Percentiles rank a stretch among this genome's conserved stretches.
phyloP scores from a whole-genome alignment of 2,113 vertebrate genomes.

The Bufo bufo region DNA sequence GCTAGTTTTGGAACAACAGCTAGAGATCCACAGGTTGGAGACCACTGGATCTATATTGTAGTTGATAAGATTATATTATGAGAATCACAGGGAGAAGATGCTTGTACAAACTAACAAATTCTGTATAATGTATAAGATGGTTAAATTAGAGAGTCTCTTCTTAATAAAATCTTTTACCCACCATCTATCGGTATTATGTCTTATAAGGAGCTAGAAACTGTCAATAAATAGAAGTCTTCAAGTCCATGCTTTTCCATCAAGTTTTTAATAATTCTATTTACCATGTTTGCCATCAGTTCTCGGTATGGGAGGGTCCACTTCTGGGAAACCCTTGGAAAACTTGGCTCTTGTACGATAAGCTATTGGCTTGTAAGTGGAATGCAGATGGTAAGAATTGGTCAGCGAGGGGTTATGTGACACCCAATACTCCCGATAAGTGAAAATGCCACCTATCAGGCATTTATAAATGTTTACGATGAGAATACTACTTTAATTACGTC shows the following conservation, averaged over 20 bases:
- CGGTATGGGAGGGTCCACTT: background rate
- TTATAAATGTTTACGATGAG: too few relatives aligned
- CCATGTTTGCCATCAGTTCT: background rate
- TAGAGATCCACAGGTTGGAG: background rate
- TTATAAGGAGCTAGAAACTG: background rate
- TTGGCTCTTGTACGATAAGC: too few relatives aligned
- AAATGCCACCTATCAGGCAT: too few relatives aligned
- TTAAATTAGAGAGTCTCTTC: constrained; percentile 24
- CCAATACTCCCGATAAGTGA: too few relatives aligned
- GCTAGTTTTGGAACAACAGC: too few relatives aligned
- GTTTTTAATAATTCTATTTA: background rate
- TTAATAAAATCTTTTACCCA: constrained; percentile 43
- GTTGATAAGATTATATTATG: constrained; percentile 18
- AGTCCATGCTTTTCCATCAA: background rate
- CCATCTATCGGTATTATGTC: background rate
- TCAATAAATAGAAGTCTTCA: background rate
- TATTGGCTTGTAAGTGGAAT: too few relatives aligned
- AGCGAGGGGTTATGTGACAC: too few relatives aligned
- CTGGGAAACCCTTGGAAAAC: too few relatives aligned
- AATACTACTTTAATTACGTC: too few relatives aligned
- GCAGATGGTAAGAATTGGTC: too few relatives aligned
- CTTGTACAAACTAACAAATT: constrained; percentile 40
- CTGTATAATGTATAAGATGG: constrained; percentile 41
- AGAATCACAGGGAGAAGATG: constrained; percentile 15
- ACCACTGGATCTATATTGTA: background rate